phyloP scores from a whole-genome alignment of 2,113 vertebrate species.

The Podarcis cretensis region DNA sequence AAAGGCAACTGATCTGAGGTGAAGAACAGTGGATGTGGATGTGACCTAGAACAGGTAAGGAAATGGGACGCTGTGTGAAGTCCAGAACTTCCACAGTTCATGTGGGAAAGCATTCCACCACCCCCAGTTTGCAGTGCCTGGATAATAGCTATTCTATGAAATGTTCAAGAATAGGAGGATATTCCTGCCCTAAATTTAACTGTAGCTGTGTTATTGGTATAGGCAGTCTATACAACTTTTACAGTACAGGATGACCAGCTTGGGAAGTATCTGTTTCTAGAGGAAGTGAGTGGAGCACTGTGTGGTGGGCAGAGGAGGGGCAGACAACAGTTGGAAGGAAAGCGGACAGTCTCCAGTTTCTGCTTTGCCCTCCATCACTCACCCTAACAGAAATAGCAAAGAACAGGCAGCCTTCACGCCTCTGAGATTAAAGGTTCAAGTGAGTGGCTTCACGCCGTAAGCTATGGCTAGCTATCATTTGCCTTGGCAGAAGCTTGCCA shows the following conservation, averaged over 20 bases:
- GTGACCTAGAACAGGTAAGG: slow-evolving; percentile 28
- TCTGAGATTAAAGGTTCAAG: background rate
- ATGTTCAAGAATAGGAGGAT: background rate
- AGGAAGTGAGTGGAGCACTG: background rate
- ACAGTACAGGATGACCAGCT: background rate
- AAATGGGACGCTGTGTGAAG: background rate
- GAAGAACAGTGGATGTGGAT: slow-evolving; percentile 27
- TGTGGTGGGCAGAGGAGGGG: slow-evolving; percentile 19
- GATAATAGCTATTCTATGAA: background rate
- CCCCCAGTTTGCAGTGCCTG: background rate
- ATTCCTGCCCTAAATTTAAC: slow-evolving; percentile 21
- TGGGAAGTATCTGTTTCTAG: background rate
- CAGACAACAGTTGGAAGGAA: slow-evolving; percentile 51
- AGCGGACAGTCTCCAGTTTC: slow-evolving; percentile 55
- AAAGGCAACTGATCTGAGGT: background rate
- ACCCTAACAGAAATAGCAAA: background rate
- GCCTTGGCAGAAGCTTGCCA: background rate
- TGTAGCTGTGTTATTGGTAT: background rate
- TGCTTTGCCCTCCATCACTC: background rate
- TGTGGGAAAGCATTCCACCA: background rate
- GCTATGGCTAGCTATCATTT: background rate
- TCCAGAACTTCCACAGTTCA: background rate
- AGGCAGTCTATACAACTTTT: background rate
- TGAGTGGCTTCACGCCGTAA: background rate
- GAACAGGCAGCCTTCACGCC: background rate